Base-by-base conservation (phyloP, 2,797 vertebrate species). In the Trachurus trachurus region DNA sequence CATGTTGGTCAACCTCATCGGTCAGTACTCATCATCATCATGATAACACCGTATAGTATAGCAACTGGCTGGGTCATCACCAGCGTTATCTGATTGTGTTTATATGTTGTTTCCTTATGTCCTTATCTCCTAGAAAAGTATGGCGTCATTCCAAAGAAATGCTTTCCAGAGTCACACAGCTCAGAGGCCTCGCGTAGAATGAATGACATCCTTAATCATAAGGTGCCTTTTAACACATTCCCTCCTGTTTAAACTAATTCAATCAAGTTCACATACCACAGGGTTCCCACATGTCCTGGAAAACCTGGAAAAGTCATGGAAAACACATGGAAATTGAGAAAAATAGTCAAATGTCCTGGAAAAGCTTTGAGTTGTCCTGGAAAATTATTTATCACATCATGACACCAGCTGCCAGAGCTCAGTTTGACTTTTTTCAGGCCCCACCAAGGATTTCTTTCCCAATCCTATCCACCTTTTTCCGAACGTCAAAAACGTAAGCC, bases 151-250 rank as follows among this genome's bases (percentile, higher is more conserved):
- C 98, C 98, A 91, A 99, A 99, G 95, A 99, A 98, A 86, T 96
- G 97, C 86, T 99, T 98, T 80, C 98, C 98, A 1, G 98, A 99
- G 92, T 98, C 97, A 31, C 96, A 97, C 78, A 98, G 96, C 78
- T 98, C 98, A 2, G 98, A 99, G 87, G 97, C 98, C 17, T 97
- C 97, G 2, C 96, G 98, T 71, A 96, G 97, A 93, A 99, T 99
- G 98, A 99, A 99, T 13, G 97, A 99, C 89, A 97, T 99, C 87
- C 94, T 99, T 78, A 99, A 98, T 93, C 97, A 99, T 86, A 99
- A 99, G 97, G 98, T 99, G 89, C 52, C 64, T 74, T 74, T 56
- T n/a, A 5, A 6, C 9, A 66, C 5, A 12, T 39, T 34, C 31
- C 26, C 22, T 19, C 47, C 4, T 19, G 6, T 78, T 59, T 7